Evolutionary conservation across 2,113 vertebrate species (phyloP).

Genomic region (Alectura lathami): DNA sequence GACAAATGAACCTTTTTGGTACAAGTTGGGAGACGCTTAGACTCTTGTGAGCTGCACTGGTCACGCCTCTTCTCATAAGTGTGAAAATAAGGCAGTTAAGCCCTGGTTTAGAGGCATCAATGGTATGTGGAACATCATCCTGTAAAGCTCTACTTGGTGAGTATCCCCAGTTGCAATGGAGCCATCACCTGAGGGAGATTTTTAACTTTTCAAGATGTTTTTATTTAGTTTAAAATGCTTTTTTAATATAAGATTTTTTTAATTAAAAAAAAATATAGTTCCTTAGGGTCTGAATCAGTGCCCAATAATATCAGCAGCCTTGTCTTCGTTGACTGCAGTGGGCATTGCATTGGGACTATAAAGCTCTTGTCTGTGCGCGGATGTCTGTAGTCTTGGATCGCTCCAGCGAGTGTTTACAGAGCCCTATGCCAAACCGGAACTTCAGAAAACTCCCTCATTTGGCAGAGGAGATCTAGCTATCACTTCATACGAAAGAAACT

Average conservation of each 20-base stretch:
- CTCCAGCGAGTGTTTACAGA: conserved; percentile 75
- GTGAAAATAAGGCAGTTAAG: conserved; percentile 67
- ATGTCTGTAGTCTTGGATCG: conserved; percentile 67
- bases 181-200: conserved; percentile 24
- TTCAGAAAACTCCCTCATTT: background rate
- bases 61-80: conserved; percentile 71
- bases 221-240: conserved; percentile 25
- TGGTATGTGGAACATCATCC: conserved; percentile 5
- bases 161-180: conserved; percentile 51
- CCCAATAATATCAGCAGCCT: conserved; percentile 9
- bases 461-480: background rate
- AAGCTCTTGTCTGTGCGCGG: conserved; percentile 36
- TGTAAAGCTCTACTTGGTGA: conserved; percentile 56
- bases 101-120: conserved; percentile 47
- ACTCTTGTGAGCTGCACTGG: conserved; percentile 77
- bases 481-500: background rate
- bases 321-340: background rate
- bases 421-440: conserved; percentile 76
- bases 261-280: background rate
- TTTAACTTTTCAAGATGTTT: conserved; percentile 52
- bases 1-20: conserved; percentile 84
- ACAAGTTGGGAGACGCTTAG: conserved; percentile 78
- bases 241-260: background rate
- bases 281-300: conserved; percentile 30
- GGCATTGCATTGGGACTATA: background rate